Evolutionary conservation across 1,140 invertebrate species (phyloP), one percentile per base, ranked within the genome.

Genomic region (Cardiocondyla obscurior): DNA sequence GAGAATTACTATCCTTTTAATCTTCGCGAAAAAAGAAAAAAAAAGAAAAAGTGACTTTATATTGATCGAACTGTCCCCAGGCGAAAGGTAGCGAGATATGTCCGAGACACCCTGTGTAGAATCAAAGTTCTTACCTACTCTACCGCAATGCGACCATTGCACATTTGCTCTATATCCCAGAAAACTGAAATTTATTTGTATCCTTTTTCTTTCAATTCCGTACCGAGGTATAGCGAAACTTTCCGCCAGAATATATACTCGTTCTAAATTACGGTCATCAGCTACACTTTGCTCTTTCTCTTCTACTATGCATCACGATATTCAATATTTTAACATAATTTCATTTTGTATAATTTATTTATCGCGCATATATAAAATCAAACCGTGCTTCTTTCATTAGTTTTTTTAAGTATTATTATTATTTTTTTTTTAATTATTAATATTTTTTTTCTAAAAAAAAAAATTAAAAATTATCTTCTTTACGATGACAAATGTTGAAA

Each of bases 131-230:
- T 62, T 76, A 62, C 39, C 57, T 82, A 73, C 44, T 36, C 58
- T 84, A 83, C 87, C 65, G 87, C 87, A 87, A 85, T 89, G 82
- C 87, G 85, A 89, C 87, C 82, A 62, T n/a, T 53, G 44, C 44
- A 67, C 39, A 64, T 76, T 36, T 69, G 65, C 65, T 69, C 65
- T n/a, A 46, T 6, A 44, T 25, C n/a, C 57, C 19, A 83, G 55
- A 77, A 84, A 46, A 55, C 67, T 76, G 14, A 69, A 82, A 82
- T 53, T 62, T 77, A 46, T 58, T 46, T 74, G 39, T 82, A 82
- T 46, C n/a, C 10, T 44, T 55, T 60, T 77, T 49, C 3, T 60
- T 72, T 14, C 2, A 14, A 60, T 46, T 51, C 8, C 36, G 39
- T 16, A n/a, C 10, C 12, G 22, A 22, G 25, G 25, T 36, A 42